Percentiles rank a stretch among this genome's conserved stretches.
Evolutionary conservation across 2,113 vertebrate genomes (phyloP).

Genomic region (Limnothrissa miodon): DNA sequence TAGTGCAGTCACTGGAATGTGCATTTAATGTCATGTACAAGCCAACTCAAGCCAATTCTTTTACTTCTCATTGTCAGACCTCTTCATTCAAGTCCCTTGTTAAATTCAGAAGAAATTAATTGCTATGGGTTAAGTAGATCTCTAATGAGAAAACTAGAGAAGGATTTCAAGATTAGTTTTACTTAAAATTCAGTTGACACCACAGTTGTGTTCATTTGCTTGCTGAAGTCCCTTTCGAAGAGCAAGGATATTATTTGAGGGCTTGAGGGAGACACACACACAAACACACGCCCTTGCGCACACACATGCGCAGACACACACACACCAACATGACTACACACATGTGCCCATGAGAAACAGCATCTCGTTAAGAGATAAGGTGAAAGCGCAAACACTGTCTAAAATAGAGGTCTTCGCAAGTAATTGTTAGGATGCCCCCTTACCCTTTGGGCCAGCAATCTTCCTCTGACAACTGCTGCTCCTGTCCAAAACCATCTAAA

Average conservation of each 20-base stretch:
- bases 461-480: neutral
- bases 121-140: slow-evolving; percentile 28
- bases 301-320: neutral
- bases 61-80: neutral
- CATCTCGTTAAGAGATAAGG: slow-evolving; percentile 32
- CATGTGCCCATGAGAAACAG: neutral
- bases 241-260: neutral
- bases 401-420: slow-evolving; percentile 23
- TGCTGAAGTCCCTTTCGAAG: neutral
- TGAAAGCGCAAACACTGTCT: slow-evolving; percentile 29
- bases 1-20: slow-evolving; percentile 15
- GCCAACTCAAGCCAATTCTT: neutral
- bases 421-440: neutral
- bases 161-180: neutral
- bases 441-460: slow-evolving; percentile 23
- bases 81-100: slow-evolving; percentile 23
- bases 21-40: neutral
- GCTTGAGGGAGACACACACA: neutral
- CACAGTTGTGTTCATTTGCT: neutral
- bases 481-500: slow-evolving; percentile 1
- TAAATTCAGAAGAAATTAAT: slow-evolving; percentile 43
- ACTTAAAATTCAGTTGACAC: slow-evolving; percentile 34
- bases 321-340: neutral
- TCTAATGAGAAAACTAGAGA: slow-evolving; percentile 34
- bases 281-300: neutral